These are phyloP conservation scores for Candidula unifasciata DNA, from an alignment of 2,888 invertebrate genomes.

Conservation along the genomic window DNA sequence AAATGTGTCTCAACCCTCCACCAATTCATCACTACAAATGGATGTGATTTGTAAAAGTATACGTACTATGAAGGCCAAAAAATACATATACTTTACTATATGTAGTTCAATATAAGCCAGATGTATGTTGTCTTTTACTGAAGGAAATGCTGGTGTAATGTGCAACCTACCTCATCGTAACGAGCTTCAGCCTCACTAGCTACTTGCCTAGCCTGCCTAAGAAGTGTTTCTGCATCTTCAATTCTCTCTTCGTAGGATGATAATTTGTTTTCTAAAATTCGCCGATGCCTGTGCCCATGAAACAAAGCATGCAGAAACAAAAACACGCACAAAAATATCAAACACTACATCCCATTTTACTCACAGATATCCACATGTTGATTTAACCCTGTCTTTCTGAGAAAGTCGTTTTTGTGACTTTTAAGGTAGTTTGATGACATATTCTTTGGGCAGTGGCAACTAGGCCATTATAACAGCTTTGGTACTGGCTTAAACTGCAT, in stretches of 20 bases:
- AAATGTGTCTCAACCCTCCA: too few relatives aligned
- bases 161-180: slow-evolving; percentile 96
- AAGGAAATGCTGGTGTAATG: not conserved
- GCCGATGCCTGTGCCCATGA: slow-evolving; percentile 80
- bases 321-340: not conserved
- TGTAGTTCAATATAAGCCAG: not conserved
- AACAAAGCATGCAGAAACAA: slow-evolving; percentile 46
- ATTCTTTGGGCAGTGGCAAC: too few relatives aligned
- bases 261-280: slow-evolving; percentile 98
- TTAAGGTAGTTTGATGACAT: too few relatives aligned
- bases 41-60: too few relatives aligned
- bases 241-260: slow-evolving; percentile 83
- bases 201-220: slow-evolving; percentile 73
- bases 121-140: not conserved
- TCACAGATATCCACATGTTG: too few relatives aligned
- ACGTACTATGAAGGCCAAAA: too few relatives aligned
- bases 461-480: too few relatives aligned
- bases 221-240: slow-evolving; percentile 70
- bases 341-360: not conserved
- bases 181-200: slow-evolving; percentile 91
- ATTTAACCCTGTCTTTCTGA: too few relatives aligned
- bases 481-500: too few relatives aligned
- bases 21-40: too few relatives aligned
- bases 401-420: too few relatives aligned
- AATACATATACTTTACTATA: not conserved